These are phyloP conservation scores for Salvelinus fontinalis DNA, from an alignment of 2,113 vertebrate genomes.

Conservation along the genomic window DNA sequence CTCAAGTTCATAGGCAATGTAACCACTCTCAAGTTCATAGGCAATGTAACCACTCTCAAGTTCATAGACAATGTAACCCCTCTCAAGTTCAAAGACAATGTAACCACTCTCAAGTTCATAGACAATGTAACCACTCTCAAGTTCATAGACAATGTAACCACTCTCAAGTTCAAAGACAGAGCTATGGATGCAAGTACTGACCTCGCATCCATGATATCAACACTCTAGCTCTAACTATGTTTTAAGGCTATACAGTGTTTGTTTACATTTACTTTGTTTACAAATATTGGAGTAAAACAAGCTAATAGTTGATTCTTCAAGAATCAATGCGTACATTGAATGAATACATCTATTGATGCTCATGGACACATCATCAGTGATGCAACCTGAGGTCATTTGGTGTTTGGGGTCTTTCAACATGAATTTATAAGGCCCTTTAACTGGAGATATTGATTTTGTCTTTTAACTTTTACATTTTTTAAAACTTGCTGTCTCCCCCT, in stretches of 20 bases:
- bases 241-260: too few relatives aligned
- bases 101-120: too few relatives aligned
- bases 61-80: neutral
- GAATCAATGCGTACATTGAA: too few relatives aligned
- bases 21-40: too few relatives aligned
- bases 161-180: too few relatives aligned
- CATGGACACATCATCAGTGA: too few relatives aligned
- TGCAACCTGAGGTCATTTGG: too few relatives aligned
- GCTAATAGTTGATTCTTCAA: too few relatives aligned
- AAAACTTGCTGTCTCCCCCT: conserved; percentile 14
- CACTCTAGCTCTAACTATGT: neutral
- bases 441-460: conserved; percentile 23
- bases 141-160: neutral
- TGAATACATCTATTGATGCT: too few relatives aligned
- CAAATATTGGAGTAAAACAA: too few relatives aligned
- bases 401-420: too few relatives aligned
- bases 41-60: neutral
- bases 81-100: neutral
- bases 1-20: neutral
- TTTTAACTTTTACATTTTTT: conserved; percentile 25
- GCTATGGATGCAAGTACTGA: conserved; percentile 54
- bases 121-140: neutral
- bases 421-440: neutral
- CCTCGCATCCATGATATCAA: neutral
- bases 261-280: too few relatives aligned